Evolutionary conservation across 2,888 invertebrate genomes (phyloP), one percentile per base, ranked within the genome.

Genomic region (Orthonevra nobilis): DNA sequence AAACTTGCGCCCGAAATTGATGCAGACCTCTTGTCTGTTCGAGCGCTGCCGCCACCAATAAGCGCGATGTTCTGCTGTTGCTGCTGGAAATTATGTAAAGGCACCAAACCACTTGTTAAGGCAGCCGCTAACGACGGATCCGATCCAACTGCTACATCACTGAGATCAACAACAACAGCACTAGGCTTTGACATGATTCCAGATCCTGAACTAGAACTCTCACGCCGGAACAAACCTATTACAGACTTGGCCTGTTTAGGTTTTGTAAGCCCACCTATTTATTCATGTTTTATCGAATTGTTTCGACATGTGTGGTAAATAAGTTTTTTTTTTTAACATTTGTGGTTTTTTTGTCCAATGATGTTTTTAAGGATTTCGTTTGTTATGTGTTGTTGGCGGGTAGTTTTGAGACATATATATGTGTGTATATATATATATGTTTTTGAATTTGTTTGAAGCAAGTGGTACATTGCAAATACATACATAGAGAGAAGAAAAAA

Each of bases 161-260:
- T 68, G n/a, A 81, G 91, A n/a, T 64, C 48, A 19, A 66, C 81
- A 81, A 84, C 92, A 14, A 90, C 87, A 50, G 90, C 90, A 56
- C 90, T 89, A 52, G 85, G 82, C 40, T 82, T 87, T 17, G 90
- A 91, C 3, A 84, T 75, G 52, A 83, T 84, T 40, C 88, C 91
- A 83, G 92, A 92, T 58, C 92, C 92, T 0, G 95, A 95, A 84
- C 93, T 92, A 83, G 92, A 91, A 88, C 95, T 95, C 87, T 96
- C 96, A 86, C 95, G 92, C 85, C 95, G 92, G 90, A 96, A 96
- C 81, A 96, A 91, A 89, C 96, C 96, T 91, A 96, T 95, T 89
- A 96, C 95, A 89, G 96, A 95, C 90, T 94, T 94, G 84, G 93
- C 92, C 90, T 92, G 92, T 90, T 95, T 93, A 89, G 95, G 94